Evolutionary conservation across 2,888 invertebrate species (phyloP).

Genomic region (Panorpa germanica): DNA sequence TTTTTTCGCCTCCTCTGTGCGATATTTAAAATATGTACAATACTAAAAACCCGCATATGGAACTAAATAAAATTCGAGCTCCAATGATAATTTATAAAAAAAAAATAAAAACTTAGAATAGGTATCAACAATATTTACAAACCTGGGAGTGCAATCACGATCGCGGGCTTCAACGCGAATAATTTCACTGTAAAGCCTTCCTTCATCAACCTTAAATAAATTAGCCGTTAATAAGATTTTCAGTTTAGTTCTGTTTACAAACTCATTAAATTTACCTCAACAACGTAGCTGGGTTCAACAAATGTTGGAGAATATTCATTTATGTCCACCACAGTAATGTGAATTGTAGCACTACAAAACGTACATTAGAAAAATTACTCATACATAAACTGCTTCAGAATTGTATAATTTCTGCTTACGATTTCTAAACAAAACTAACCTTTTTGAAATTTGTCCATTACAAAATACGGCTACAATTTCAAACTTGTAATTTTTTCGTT

Average conservation of each 20-base stretch:
- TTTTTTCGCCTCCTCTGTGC: too few relatives aligned
- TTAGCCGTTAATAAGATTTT: background rate
- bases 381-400: too few relatives aligned
- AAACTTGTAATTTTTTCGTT: conserved; percentile 86
- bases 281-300: conserved; percentile 76
- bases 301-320: conserved; percentile 92
- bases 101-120: too few relatives aligned
- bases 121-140: too few relatives aligned
- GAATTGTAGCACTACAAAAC: conserved; percentile 63
- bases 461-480: conserved; percentile 89
- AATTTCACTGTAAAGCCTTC: conserved; percentile 74
- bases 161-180: conserved; percentile 84
- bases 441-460: conserved; percentile 66
- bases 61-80: too few relatives aligned
- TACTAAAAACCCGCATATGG: too few relatives aligned
- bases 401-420: too few relatives aligned
- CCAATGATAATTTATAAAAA: too few relatives aligned
- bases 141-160: conserved; percentile 83
- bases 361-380: too few relatives aligned
- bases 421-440: conserved; percentile 29
- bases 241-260: background rate
- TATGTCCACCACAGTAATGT: conserved; percentile 88
- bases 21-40: too few relatives aligned
- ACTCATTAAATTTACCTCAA: conserved; percentile 27
- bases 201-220: conserved; percentile 54